Evolutionary conservation across 2,797 vertebrate genomes (phyloP), one percentile per base, ranked within the genome.

Genomic region (Enteromius paludinosus): DNA sequence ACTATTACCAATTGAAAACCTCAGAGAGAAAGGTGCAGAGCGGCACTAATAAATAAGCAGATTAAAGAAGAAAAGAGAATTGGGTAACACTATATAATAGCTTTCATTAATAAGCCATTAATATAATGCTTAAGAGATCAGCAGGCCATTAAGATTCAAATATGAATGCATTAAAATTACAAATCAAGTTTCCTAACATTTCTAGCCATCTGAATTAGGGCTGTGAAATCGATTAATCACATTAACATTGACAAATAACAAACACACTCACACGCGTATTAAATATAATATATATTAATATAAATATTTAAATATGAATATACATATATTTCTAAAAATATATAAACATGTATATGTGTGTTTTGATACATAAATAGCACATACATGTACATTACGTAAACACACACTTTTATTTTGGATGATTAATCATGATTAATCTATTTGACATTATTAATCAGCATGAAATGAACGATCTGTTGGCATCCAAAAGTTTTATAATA

Each of bases 1-100:
- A 71, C 43, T 65, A 52, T 83, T 78, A 65, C 72, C 49, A 77
- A 72, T 43, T 35, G 18, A 76, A 28, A 62, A 73, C 47, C 25
- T 78, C 76, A 76, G 71, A 62, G 81, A 66, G 62, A 82, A 14
- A 6, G 30, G 15, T 69, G 72, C 71, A 73, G 68, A 77, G 10
- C 52, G 49, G 41, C 14, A 49, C 25, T 78, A 85, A 62, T 14
- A 61, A 52, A 73, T 62, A 28, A 28, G 4, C 20, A 41, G 47
- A 62, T 62, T 45, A 70, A 70, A 28, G n/a, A 62, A 76, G n/a
- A 61, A 75, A 25, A 45, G 17, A 30, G 5, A 76, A 62, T 45
- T 49, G 9, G 8, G 4, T 71, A 49, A 30, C 25, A 47, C 43
- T 49, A 30, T 70, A 45, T 47, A 49, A 71, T 30, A 71, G 17